A percentile compares a stretch with the other conserved stretches of the same genome.
These are phyloP conservation scores for Haplochromis vanheusdeni DNA, from an alignment of 2,113 vertebrate genomes.

Conservation along the genomic window DNA sequence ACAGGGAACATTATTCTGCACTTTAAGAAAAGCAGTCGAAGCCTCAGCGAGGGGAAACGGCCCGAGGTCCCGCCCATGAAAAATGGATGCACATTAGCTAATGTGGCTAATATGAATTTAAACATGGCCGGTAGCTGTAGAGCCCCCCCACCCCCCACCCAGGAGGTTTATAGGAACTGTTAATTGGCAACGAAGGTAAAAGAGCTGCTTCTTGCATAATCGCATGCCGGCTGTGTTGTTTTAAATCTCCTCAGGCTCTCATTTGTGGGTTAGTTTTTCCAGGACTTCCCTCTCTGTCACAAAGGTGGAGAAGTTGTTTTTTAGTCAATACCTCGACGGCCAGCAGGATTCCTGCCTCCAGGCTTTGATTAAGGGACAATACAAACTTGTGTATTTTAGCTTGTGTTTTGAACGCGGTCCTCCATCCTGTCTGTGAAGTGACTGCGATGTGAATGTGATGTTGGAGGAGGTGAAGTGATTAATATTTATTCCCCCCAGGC, in stretches of 20 bases:
- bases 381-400: neutral
- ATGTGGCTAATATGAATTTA: constrained; percentile 32
- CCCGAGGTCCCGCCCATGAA: neutral
- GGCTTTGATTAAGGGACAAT: neutral
- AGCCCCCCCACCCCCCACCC: neutral
- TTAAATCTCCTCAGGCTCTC: neutral
- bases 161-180: neutral
- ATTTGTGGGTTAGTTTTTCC: neutral
- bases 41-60: neutral
- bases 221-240: neutral
- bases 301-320: neutral
- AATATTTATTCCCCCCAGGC: neutral
- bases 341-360: neutral
- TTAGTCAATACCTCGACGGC: accelerated
- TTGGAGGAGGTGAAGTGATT: neutral
- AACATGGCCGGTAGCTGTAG: neutral
- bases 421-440: neutral
- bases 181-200: constrained; percentile 2
- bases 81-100: constrained; percentile 25
- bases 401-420: neutral
- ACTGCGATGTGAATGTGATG: neutral
- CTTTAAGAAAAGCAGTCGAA: neutral
- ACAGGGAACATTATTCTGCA: neutral
- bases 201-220: neutral
- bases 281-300: neutral